Evolutionary conservation across 2,113 vertebrate genomes (phyloP).

Genomic region (Chaenocephalus aceratus): DNA sequence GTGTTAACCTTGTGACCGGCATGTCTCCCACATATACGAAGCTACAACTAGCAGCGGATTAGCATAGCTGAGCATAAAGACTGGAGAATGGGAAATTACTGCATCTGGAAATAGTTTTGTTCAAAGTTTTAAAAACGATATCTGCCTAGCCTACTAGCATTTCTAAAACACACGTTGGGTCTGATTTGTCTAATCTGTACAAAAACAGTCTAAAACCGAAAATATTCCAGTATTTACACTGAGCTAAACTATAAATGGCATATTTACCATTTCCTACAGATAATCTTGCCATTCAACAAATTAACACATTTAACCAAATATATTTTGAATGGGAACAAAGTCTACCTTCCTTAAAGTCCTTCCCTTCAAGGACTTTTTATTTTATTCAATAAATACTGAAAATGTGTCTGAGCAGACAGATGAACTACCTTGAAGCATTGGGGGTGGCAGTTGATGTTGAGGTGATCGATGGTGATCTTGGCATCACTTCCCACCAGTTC

Average conservation of each 20-base stretch:
- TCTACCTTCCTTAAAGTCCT: not conserved
- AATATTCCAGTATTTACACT: not conserved
- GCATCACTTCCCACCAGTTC: slow-evolving; percentile 86
- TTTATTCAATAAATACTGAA: not conserved
- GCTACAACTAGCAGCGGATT: not conserved
- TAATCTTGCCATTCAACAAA: not conserved
- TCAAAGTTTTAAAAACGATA: not conserved
- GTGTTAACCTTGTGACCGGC: not conserved
- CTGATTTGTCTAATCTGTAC: too few relatives aligned
- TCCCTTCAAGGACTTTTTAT: slow-evolving; percentile 2
- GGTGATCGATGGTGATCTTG: slow-evolving; percentile 91
- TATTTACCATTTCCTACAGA: not conserved
- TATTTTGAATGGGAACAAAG: not conserved
- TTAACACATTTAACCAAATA: slow-evolving; percentile 1
- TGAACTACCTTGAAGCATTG: slow-evolving; percentile 88
- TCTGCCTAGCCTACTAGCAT: not conserved
- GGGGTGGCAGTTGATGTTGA: slow-evolving; percentile 90
- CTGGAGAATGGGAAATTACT: not conserved
- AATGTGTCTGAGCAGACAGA: not conserved
- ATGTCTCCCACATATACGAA: not conserved
- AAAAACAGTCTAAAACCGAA: not conserved
- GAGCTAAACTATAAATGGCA: not conserved
- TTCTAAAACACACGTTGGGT: not conserved
- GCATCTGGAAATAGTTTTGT: not conserved
- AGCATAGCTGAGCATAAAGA: slow-evolving; percentile 2